Percentiles rank a stretch among this genome's conserved stretches.
phyloP scores from a whole-genome alignment of 2,113 vertebrate species.

The Saccopteryx leptura region DNA sequence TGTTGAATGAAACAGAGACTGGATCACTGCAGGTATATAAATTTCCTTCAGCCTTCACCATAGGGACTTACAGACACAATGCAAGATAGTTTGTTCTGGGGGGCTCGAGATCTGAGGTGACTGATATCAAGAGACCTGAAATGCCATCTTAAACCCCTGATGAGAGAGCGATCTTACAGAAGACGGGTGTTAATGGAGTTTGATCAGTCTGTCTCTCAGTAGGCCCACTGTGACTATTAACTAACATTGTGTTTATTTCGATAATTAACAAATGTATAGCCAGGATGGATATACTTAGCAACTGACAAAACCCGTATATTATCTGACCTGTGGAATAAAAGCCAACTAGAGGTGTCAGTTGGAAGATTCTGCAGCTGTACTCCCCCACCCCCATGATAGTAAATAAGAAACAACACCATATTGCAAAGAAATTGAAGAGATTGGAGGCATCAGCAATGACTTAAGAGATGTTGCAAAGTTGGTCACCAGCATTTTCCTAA shows the following conservation, averaged over 20 bases:
- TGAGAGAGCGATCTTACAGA: background rate
- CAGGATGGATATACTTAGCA: background rate
- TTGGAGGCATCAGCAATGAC: background rate
- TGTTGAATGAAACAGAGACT: background rate
- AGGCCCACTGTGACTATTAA: background rate
- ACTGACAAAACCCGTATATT: background rate
- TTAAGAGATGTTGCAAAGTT: background rate
- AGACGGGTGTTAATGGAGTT: background rate
- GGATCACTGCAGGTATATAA: background rate
- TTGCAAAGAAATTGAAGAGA: background rate
- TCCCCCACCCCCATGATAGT: background rate
- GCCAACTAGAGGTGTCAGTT: background rate
- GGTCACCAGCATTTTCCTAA: background rate
- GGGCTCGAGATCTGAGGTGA: background rate
- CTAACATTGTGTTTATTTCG: background rate
- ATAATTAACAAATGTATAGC: background rate
- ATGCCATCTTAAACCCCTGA: background rate
- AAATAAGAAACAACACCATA: conserved; percentile 4
- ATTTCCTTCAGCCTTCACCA: background rate
- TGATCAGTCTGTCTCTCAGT: background rate
- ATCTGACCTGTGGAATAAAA: background rate
- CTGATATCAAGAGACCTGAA: background rate
- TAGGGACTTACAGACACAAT: background rate
- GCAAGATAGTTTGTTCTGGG: background rate
- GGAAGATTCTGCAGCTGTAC: background rate